Conservation (phyloP, 2,113 vertebrate genomes). For the Platycercus adscitus region DNA sequence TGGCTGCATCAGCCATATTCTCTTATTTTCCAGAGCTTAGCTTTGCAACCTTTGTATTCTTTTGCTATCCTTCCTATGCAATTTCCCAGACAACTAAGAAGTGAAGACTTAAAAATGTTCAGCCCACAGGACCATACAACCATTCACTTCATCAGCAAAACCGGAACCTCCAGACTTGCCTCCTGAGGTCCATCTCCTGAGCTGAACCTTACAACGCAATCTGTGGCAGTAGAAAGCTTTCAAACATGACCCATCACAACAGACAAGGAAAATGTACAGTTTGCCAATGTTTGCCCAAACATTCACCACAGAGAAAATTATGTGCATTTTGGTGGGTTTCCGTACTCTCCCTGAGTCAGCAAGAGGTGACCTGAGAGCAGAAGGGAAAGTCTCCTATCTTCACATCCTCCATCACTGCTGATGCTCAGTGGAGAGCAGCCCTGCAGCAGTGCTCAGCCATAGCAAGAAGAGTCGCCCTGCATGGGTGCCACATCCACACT, state of each 20-base stretch:
- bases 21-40: not conserved
- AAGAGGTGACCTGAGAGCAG: not conserved
- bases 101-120: not conserved
- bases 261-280: not conserved
- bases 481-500: fast-evolving
- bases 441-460: fast-evolving
- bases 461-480: not conserved
- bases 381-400: not conserved
- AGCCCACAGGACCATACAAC: not conserved
- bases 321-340: not conserved
- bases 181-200: not conserved
- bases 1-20: not conserved
- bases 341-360: not conserved
- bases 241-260: fast-evolving
- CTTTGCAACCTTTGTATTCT: not conserved
- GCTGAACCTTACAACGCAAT: fast-evolving
- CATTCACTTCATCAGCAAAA: not conserved
- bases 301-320: not conserved
- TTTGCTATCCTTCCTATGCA: not conserved
- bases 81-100: not conserved
- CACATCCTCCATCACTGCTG: not conserved
- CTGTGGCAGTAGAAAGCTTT: not conserved
- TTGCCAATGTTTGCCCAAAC: not conserved
- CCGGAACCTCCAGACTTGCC: not conserved
- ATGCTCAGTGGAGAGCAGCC: fast-evolving